Evolutionary conservation across 2,888 invertebrate genomes (phyloP), one percentile per base, ranked within the genome.

Genomic region (Masnerella sp.): DNA sequence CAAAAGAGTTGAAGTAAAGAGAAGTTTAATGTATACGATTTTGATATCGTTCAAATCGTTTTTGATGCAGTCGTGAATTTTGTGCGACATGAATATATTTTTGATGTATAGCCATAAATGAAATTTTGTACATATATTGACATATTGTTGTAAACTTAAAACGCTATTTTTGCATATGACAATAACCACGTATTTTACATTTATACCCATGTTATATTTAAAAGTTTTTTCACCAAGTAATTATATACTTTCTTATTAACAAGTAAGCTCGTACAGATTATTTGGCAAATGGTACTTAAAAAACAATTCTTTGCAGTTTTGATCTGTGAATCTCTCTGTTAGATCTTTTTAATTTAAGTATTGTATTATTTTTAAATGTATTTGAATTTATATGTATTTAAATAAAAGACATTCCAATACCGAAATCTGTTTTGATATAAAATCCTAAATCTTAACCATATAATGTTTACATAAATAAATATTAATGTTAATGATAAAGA

Each of bases 91-190:
- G 17, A 47, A 40, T 18, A 20, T 65, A 25, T 54, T 40, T 45
- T 18, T 69, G 52, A 54, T 73, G 56, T 74, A 74, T 74, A 61
- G 65, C 22, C 22, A 30, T 67, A 56, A 28, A 42, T 51, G 22
- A 61, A 67, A 67, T 65, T 70, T 74, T 74, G 74, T 74, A 74
- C 64, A 74, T 74, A 70, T 12, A 22, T 61, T 52, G 61, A 74
- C 59, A 54, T 32, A 43, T 47, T 56, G 64, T 59, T 43, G 49
- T 61, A 30, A 45, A 61, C 25, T 47, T 59, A 43, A 62, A 45
- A 49, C 42, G 36, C 28, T 51, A 28, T 56, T 67, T 43, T 65
- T 45, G 20, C 38, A 45, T 62, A 40, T 56, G 25, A 40, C 14
- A 36, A 51, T 58, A 64, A 54, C n/a, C 28, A 56, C 45, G 22